Conservation (phyloP, 2,113 vertebrate genomes). For the Meleagris gallopavo region DNA sequence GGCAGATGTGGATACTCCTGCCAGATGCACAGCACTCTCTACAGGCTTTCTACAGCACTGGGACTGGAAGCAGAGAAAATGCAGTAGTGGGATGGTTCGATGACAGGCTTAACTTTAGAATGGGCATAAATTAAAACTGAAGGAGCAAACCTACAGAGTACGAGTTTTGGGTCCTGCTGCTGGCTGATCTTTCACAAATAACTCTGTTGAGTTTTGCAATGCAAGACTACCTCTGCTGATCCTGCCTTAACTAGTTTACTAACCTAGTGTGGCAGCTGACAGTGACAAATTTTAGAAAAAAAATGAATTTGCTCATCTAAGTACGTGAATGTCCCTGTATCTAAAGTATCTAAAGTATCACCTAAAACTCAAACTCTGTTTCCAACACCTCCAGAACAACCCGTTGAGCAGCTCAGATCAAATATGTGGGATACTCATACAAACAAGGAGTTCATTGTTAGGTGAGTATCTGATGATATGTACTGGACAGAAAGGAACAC, state of each 20-base stretch:
- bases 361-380: neutral
- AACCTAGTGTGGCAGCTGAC: rapidly evolving
- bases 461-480: neutral
- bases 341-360: neutral
- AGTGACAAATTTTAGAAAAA: neutral
- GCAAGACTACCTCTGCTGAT: rapidly evolving
- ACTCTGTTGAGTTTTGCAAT: neutral
- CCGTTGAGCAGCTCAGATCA: neutral
- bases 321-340: neutral
- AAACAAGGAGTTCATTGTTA: neutral
- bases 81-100: rapidly evolving
- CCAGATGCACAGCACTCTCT: rapidly evolving
- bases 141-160: neutral
- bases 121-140: rapidly evolving
- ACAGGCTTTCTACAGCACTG: rapidly evolving
- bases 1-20: rapidly evolving
- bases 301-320: neutral
- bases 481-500: neutral
- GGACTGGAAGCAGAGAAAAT: neutral
- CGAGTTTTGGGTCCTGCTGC: neutral
- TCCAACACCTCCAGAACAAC: neutral
- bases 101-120: no score
- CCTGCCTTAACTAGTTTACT: neutral
- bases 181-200: neutral
- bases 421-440: rapidly evolving